Percentiles rank a stretch among this genome's conserved stretches.
phyloP scores from a whole-genome alignment of 2,888 invertebrate genomes.

The Spodoptera littoralis region DNA sequence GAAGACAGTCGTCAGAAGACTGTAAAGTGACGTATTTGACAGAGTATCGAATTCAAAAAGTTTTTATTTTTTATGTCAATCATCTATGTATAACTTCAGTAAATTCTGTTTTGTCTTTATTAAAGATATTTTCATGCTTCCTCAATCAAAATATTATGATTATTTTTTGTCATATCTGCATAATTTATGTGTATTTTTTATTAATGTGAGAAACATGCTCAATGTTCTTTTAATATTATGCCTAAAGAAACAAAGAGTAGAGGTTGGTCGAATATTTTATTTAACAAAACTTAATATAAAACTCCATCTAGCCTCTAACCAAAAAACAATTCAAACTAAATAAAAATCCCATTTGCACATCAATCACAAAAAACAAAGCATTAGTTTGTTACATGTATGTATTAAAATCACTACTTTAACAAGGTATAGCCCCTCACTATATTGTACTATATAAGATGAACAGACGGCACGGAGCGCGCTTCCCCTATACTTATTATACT shows the following conservation, averaged over 20 bases:
- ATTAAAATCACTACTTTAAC: no score
- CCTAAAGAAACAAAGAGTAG: no score
- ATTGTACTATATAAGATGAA: no score
- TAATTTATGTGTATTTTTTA: not conserved
- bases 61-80: slow-evolving; percentile 40
- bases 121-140: not conserved
- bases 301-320: not conserved
- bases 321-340: not conserved
- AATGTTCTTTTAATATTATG: no score
- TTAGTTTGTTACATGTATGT: no score
- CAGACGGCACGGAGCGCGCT: no score
- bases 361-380: not conserved
- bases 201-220: no score
- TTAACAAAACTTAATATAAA: no score
- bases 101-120: slow-evolving; percentile 1
- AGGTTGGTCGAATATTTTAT: no score
- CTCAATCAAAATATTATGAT: no score
- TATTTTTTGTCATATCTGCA: not conserved
- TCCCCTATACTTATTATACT: no score
- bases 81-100: slow-evolving; percentile 12
- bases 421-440: no score
- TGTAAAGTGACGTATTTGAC: slow-evolving; percentile 43
- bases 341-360: slow-evolving; percentile 20
- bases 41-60: slow-evolving; percentile 52
- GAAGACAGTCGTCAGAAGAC: slow-evolving; percentile 31